These are phyloP conservation scores for Cistogaster globosa DNA, from an alignment of 2,888 invertebrate genomes.

Conservation along the genomic window DNA sequence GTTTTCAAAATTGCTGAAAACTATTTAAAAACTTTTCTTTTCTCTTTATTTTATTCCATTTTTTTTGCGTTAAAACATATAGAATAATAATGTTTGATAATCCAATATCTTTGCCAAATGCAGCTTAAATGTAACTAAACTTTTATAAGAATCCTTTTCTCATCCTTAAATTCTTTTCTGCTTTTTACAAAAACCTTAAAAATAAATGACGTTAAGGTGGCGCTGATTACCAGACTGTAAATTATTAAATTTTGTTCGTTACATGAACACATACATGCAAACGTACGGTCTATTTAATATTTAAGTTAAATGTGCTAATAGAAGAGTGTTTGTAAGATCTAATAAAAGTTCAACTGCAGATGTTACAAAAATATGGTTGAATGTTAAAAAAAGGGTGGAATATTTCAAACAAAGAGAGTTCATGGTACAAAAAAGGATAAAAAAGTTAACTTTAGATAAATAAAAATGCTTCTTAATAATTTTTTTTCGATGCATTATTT, in stretches of 20 bases:
- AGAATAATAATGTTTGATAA: background rate
- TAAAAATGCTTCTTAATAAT: no score
- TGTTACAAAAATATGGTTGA: background rate
- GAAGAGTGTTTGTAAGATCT: background rate
- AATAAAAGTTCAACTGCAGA: slow-evolving; percentile 10
- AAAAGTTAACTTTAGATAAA: no score
- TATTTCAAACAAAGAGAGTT: background rate
- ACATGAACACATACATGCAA: background rate
- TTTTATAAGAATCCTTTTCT: background rate
- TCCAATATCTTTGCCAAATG: background rate
- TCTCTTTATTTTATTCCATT: background rate
- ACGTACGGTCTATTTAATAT: background rate
- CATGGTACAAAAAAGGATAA: no score
- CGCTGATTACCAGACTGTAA: slow-evolving; percentile 60
- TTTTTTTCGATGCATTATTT: no score
- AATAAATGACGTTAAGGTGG: slow-evolving; percentile 54
- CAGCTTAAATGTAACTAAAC: slow-evolving; percentile 3
- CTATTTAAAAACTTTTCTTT: background rate
- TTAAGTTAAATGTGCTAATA: background rate
- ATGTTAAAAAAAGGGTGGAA: background rate
- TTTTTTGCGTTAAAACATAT: background rate
- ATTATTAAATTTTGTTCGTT: slow-evolving; percentile 49
- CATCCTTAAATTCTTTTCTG: background rate
- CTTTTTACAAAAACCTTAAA: background rate
- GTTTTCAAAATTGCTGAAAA: background rate